These are phyloP conservation scores for Cheilosia urbana DNA, from an alignment of 2,888 invertebrate genomes.

Conservation along the genomic window DNA sequence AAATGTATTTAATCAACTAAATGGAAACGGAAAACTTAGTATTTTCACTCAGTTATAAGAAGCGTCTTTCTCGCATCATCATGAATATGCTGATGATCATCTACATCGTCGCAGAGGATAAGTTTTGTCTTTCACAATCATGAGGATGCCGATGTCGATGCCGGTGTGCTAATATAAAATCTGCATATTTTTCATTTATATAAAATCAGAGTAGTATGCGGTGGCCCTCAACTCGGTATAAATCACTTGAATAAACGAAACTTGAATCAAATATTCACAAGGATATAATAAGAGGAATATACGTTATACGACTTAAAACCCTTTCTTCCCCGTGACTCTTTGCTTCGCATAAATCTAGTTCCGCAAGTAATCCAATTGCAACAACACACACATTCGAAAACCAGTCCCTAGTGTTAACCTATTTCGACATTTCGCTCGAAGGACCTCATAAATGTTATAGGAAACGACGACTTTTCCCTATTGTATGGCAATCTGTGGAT, in stretches of 20 bases:
- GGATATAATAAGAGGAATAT: slow-evolving; percentile 20
- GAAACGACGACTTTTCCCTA: not conserved
- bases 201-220: slow-evolving; percentile 41
- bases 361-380: slow-evolving; percentile 40
- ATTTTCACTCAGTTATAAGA: slow-evolving; percentile 18
- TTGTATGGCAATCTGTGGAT: slow-evolving; percentile 39
- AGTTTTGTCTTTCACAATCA: slow-evolving; percentile 48
- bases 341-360: slow-evolving; percentile 32
- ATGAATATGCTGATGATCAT: not conserved
- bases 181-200: slow-evolving; percentile 68
- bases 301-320: slow-evolving; percentile 20
- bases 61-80: slow-evolving; percentile 38
- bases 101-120: slow-evolving; percentile 23
- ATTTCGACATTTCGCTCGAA: slow-evolving; percentile 47
- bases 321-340: slow-evolving; percentile 23
- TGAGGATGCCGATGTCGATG: slow-evolving; percentile 6
- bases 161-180: slow-evolving; percentile 65
- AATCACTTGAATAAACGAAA: slow-evolving; percentile 62
- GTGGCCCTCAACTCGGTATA: slow-evolving; percentile 31
- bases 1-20: slow-evolving; percentile 66
- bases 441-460: slow-evolving; percentile 21
- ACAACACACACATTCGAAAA: slow-evolving; percentile 9
- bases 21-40: slow-evolving; percentile 56
- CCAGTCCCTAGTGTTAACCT: slow-evolving; percentile 14
- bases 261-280: slow-evolving; percentile 68